Percentiles rank a stretch among this genome's conserved stretches.
Conservation (phyloP, 1,140 invertebrate genomes). For the Caenorhabditis inopinata region DNA sequence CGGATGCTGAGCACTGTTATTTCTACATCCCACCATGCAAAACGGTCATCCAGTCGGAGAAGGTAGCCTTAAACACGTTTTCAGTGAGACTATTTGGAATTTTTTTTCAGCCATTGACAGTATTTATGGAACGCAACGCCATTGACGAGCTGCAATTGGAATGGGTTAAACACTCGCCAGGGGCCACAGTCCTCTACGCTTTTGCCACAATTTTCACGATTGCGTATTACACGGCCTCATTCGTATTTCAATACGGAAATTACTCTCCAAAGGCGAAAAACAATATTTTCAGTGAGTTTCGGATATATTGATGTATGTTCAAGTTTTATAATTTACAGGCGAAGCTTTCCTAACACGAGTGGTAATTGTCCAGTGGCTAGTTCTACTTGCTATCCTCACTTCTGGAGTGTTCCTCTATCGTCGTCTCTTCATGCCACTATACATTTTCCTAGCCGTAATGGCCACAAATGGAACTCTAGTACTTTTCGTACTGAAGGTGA, state of each 20-base stretch:
- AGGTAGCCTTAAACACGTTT: neutral
- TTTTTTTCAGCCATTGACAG: neutral
- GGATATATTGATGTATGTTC: neutral
- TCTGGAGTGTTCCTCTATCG: neutral
- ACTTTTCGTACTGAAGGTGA: neutral
- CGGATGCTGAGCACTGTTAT: neutral
- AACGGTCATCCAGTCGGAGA: neutral
- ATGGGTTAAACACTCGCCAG: constrained; percentile 11
- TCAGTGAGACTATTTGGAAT: neutral
- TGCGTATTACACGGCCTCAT: neutral
- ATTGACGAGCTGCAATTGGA: neutral
- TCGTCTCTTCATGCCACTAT: constrained; percentile 8
- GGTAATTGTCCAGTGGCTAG: neutral
- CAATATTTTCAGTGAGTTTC: neutral
- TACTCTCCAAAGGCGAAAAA: neutral
- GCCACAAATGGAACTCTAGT: neutral
- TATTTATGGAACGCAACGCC: neutral
- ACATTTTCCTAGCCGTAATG: neutral
- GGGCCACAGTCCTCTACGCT: neutral
- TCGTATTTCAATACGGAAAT: constrained; percentile 1
- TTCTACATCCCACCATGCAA: constrained; percentile 8
- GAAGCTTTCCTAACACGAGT: constrained; percentile 1
- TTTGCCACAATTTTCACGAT: neutral
- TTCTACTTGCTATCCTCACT: neutral
- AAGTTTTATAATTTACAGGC: neutral